Evolutionary conservation across 1,140 invertebrate genomes (phyloP), one percentile per base, ranked within the genome.

Genomic region (Lasioglossum baleicum): DNA sequence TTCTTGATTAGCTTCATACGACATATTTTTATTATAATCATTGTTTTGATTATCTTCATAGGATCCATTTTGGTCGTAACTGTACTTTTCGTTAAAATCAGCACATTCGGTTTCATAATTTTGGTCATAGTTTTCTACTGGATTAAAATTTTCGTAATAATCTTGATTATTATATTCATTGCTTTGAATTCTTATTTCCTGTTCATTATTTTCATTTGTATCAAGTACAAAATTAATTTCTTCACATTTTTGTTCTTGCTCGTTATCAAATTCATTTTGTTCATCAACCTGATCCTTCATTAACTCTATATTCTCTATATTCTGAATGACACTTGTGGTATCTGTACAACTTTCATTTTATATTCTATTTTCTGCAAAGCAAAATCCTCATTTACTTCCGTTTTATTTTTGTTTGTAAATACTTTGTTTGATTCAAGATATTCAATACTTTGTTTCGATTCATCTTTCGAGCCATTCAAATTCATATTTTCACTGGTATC

Each of bases 111-210:
- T n/a, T n/a, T n/a, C n/a, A n/a, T 6, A 58, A 64, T 56, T 80
- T 48, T 8, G 42, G 13, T n/a, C n/a, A 8, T 82, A 58, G 20
- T 83, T 70, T 56, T 80, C 48, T 11, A 42, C 13, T 7, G 79
- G 53, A n/a, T 84, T 70, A 2, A 48, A 11, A n/a, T n/a, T n/a
- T 64, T 84, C 56, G 26, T 51, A n/a, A 11, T 81, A 71, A 71
- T 44, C 51, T 44, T 81, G 51, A 22, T 81, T 44, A 42, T 4
- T 60, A 11, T 72, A 75, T 10, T 75, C 60, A 0, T 77, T 7
- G 13, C n/a, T 48, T 22, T 42, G 70, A 58, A 10, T 7, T 8
- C 26, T 17, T 13, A n/a, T n/a, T n/a, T 11, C 81, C 58, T 56
- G 48, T 8, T 64, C 40, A 2, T 70, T 31, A 69, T 6, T 31